A percentile compares a stretch with the other conserved stretches of the same genome.
Evolutionary conservation across 2,113 vertebrate genomes (phyloP).

Genomic region (Neolamprologus variostigma): DNA sequence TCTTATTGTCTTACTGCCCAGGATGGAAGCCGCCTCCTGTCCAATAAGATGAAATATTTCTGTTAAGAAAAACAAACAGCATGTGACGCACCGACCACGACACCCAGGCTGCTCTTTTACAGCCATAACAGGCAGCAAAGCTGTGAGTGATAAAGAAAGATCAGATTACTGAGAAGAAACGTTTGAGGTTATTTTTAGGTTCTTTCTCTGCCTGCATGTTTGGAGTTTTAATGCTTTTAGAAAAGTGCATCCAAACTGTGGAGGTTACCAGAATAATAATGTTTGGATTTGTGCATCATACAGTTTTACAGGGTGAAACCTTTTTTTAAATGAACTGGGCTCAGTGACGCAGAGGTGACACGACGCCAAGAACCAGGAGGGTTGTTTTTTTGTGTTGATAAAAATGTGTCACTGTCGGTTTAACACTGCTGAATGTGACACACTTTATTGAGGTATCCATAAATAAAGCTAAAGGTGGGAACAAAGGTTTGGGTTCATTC

Average conservation of each 20-base stretch:
- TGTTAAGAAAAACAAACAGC: neutral
- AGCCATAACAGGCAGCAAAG: neutral
- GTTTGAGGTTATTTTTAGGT: neutral
- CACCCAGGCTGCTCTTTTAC: neutral
- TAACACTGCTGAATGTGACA: neutral
- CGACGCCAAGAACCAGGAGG: accelerated
- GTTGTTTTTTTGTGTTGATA: neutral
- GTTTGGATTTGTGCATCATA: accelerated
- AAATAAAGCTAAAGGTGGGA: neutral
- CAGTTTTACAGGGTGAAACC: accelerated
- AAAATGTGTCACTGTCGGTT: neutral
- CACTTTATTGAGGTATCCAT: accelerated
- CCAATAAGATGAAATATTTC: neutral
- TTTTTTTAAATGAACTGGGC: accelerated
- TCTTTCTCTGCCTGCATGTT: neutral
- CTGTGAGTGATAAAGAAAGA: neutral
- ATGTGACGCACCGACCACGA: too few species aligned
- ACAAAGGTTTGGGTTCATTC: neutral
- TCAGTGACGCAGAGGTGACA: neutral
- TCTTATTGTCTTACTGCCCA: neutral
- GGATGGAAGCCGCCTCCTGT: accelerated
- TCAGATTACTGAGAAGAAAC: neutral
- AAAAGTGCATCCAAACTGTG: neutral
- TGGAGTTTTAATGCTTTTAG: neutral
- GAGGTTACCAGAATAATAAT: neutral